Percentiles rank a stretch among this genome's conserved stretches.
phyloP scores from a whole-genome alignment of 1,140 invertebrate genomes.

The Sycophaga agraensis region DNA sequence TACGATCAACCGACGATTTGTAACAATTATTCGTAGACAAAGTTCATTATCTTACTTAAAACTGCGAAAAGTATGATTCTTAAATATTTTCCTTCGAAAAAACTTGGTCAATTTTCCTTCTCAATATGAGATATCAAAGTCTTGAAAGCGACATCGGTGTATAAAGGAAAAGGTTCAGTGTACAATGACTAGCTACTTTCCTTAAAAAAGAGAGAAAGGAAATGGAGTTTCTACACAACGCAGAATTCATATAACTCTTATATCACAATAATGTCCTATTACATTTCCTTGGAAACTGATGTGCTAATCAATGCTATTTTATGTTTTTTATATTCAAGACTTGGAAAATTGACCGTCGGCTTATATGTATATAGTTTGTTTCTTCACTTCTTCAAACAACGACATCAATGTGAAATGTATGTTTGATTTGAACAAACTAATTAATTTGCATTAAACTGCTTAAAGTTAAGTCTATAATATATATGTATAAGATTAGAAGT shows the following conservation, averaged over 20 bases:
- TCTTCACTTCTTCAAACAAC: neutral
- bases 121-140: conserved; percentile 27
- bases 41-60: conserved; percentile 8
- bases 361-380: neutral
- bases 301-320: neutral
- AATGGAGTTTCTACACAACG: neutral
- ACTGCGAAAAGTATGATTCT: conserved; percentile 6
- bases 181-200: neutral
- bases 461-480: conserved; percentile 3
- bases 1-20: conserved; percentile 12
- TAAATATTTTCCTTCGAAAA: neutral
- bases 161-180: neutral
- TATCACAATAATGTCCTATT: neutral
- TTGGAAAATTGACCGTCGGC: conserved; percentile 17
- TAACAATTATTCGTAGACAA: conserved; percentile 16
- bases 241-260: neutral
- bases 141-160: neutral
- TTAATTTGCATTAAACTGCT: neutral
- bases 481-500: neutral
- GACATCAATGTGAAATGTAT: neutral
- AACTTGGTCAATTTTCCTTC: conserved; percentile 6
- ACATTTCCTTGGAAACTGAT: neutral
- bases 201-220: neutral
- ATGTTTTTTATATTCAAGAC: conserved; percentile 10
- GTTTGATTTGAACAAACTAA: neutral